Evolutionary conservation across 2,888 invertebrate genomes (phyloP), one percentile per base, ranked within the genome.

Genomic region (Chironomus tentans): DNA sequence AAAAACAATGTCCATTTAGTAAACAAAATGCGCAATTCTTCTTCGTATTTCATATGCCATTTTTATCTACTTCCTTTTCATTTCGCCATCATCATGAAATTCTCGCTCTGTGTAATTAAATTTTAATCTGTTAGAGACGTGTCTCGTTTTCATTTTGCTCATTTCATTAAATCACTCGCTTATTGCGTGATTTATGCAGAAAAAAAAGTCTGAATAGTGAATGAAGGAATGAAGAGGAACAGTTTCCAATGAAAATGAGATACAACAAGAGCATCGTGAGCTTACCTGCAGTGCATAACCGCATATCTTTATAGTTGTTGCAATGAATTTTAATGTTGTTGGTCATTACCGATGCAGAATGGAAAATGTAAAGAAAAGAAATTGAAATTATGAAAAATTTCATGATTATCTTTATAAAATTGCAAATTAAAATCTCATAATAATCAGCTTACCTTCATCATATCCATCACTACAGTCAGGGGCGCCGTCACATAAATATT

Each of bases 401-500:
- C n/a, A 15, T 56, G 7, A 56, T 38, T 38, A 10, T 10, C 38
- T 10, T 28, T 6, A 4, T 28, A 6, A 28, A 28, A 1, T 28
- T 6, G 28, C 5, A 28, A 28, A 4, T 28, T 5, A 15, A n/a
- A 13, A 15, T 2, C n/a, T n/a, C 3, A 50, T 13, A 15, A 15
- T 50, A 50, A 65, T 21, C 10, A 21, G 21, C 7, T 65, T 65
- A 65, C 65, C 65, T 65, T 65, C 65, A 22, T 65, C 97, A 81
- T 97, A 97, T 3, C 96, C 96, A 81, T 97, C 95, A 71, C 92
- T 91, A 85, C 97, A 97, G 85, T 97, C 97, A 0, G 95, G 94
- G 7, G 93, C 92, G 77, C 74, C 68, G 28, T 72, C 72, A 22
- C 72, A 72, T 21, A 72, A 50, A 62, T 76, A 97, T 83, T 96